Base-by-base conservation (phyloP, 2,888 invertebrate species). In the Rhodophaea formosa region DNA sequence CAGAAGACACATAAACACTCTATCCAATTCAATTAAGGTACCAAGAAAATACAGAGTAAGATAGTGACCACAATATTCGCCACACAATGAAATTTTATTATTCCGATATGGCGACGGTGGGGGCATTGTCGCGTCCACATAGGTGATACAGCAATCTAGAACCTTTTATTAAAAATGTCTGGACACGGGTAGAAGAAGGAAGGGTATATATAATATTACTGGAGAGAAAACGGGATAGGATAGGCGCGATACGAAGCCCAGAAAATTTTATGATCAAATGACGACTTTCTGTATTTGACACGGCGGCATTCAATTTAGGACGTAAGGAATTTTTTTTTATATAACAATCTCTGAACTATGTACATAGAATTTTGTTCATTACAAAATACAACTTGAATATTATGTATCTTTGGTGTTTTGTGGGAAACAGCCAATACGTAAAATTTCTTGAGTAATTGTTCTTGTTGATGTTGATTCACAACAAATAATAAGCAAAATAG, bases 131-230 rank as follows among this genome's bases (percentile, higher is more conserved):
- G 30, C 49, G 32, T 49, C 29, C 7, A 49, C 49, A 15, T 15
- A 49, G 49, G 49, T 49, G 15, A 23, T 35, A 17, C 17, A 39
- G 42, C 52, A 8, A 52, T 42, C 35, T 52, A 52, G 39, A 52
- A 39, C 10, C 35, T 39, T 52, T 52, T 52, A 52, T 52, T 52
- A 52, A 52, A 51, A 42, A 52, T 52, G 35, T 52, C 39, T 52
- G 42, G 17, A 52, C 16, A 39, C n/a, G 39, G 32, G 49, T 32
- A 15, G n/a, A 39, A 52, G 30, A 3, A 16, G 16, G 16, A 16
- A 44, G 44, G 16, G 15, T 7, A 7, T 44, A 17, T 44, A 17
- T 12, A n/a, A 10, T 12, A n/a, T 39, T 10, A n/a, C 1, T 12
- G 3, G 35, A 12, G 35, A 39, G 8, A 39, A 0, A 32, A 35